Evolutionary conservation across 2,797 vertebrate genomes (phyloP), one percentile per base, ranked within the genome.

Genomic region (Cottoperca gobio): DNA sequence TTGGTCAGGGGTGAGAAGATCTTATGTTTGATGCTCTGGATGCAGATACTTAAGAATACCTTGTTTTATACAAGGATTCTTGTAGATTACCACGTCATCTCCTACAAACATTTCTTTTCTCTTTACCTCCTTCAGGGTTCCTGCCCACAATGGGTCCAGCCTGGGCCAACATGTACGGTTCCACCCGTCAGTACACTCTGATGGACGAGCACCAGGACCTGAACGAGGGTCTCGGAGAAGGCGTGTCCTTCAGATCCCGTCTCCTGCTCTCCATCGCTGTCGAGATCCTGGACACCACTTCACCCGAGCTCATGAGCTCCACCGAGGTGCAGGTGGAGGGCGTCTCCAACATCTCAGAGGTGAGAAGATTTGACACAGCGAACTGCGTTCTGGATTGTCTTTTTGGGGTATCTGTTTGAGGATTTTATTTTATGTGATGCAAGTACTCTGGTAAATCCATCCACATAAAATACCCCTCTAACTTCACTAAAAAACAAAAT

Each of bases 101-200:
- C 19, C 2, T 12, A 40, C 0, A 19, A 21, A 12, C 12, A 28
- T 16, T 13, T 63, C 10, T 40, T 37, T n/a, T 48, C 0, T 6
- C 91, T 94, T 1, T 3, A 43, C 26, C 3, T 94, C 95, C 73
- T 86, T 0, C 79, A 99, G 98, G 98, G 3, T 99, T 98, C 86
- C 92, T 99, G 83, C 98, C 98, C 54, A 99, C 97, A 0, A 87
- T 99, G 39, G 98, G 98, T 19, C 98, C 98, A 0, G 95, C 98
- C 2, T 99, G 98, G 98, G 97, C 96, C 95, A 99, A 99, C 92
- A 99, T 98, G 97, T 99, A 99, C 0, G 98, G 98, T 40, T 99
- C 97, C 52, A 99, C 97, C 0, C 94, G 98, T 2, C 98, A 98
- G 85, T 99, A 99, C 92, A 97, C 96, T 0, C 94, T 99, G 21